Evolutionary conservation across 2,888 invertebrate species (phyloP), one percentile per base, ranked within the genome.

Genomic region (Alcis repandata): DNA sequence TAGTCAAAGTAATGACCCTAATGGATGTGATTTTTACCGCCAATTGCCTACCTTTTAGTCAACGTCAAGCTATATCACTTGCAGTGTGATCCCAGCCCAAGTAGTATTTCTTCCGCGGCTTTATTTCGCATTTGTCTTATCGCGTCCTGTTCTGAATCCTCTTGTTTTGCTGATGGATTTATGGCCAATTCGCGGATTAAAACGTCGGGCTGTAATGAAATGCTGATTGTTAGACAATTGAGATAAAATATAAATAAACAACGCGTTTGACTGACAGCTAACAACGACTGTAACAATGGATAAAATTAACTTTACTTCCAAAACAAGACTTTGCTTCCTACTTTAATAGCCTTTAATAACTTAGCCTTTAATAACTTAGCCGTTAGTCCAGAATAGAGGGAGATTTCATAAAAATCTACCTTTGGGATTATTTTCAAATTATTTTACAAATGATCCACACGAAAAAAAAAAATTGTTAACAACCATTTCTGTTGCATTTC

Each of bases 61-160:
- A 7, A 41, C 13, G 6, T 15, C 15, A 4, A 41, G 15, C 3
- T 6, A 36, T 7, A 11, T 20, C 13, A 10, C 1, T 20, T 11
- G 33, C 33, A 13, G 36, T 51, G 51, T 51, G 51, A 6, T n/a
- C 36, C 51, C 7, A 19, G 11, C 51, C n/a, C 32, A 27, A 15
- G 7, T n/a, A 36, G 52, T 48, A 59, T 63, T 52, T 46, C 53
- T 32, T 32, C 19, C 57, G 73, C 69, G 71, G 77, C 76, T 83
- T 82, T 79, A 79, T 78, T 77, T 80, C 79, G 71, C 77, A 79
- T 83, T 80, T 78, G 76, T 83, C 78, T 82, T 81, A 80, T 81
- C 73, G 71, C 65, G 69, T 67, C 67, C 71, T 72, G 74, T 75
- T 54, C 40, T 41, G 60, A 60, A 75, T 77, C 78, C 75, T 71